phyloP scores from a whole-genome alignment of 2,888 invertebrate species.

The Linnaemya tessellans region DNA sequence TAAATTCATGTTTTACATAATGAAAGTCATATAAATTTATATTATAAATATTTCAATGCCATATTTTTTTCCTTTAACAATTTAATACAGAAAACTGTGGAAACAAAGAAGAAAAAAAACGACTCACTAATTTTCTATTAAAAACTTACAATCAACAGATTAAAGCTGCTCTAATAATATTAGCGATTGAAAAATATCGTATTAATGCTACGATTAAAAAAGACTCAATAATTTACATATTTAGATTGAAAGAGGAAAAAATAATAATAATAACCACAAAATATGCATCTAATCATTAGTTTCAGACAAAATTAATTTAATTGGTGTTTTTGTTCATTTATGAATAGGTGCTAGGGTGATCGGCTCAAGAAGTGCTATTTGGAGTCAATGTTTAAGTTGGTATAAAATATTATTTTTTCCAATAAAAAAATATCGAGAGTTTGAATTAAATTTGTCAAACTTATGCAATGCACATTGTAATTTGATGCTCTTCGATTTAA shows the following conservation, averaged over 20 bases:
- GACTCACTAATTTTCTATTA: neutral
- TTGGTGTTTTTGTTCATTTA: neutral
- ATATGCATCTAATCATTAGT: neutral
- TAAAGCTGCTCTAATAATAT: neutral
- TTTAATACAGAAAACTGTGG: neutral
- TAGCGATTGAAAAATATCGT: neutral
- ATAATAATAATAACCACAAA: too few relatives aligned
- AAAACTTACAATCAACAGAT: neutral
- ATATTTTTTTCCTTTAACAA: neutral
- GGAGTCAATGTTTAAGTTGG: too few relatives aligned
- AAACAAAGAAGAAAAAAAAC: neutral
- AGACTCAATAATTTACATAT: neutral
- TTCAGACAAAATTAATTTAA: neutral
- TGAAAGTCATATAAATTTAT: neutral
- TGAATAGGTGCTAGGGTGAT: neutral
- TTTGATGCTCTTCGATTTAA: too few relatives aligned
- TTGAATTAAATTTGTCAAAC: too few relatives aligned
- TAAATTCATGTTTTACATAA: too few relatives aligned
- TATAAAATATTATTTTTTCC: too few relatives aligned
- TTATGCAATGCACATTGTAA: too few relatives aligned
- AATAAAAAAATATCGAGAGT: too few relatives aligned
- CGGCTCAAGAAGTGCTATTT: too few relatives aligned
- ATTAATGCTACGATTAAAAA: neutral
- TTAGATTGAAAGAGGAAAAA: neutral
- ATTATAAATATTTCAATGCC: conserved; percentile 10